phyloP scores from a whole-genome alignment of 1,140 invertebrate genomes.

The Saxidomus purpurata region DNA sequence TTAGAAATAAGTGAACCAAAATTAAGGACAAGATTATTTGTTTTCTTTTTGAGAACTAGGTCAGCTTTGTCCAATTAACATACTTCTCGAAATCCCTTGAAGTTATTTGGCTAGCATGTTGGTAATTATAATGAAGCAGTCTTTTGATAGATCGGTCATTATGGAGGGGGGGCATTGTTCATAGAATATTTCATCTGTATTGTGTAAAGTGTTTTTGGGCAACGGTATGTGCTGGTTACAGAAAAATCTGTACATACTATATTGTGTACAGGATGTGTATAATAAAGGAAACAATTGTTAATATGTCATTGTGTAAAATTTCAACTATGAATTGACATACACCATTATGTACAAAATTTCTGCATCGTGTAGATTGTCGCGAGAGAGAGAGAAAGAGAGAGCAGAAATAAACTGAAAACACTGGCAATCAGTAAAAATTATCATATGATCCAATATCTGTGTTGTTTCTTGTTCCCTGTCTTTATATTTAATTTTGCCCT shows the following conservation, averaged over 20 bases:
- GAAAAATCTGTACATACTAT: not conserved
- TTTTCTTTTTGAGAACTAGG: too few relatives aligned
- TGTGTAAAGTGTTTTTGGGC: too few relatives aligned
- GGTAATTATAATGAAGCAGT: too few relatives aligned
- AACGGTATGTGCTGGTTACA: too few relatives aligned
- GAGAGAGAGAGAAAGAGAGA: not conserved
- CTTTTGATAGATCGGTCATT: too few relatives aligned
- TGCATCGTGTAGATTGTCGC: not conserved
- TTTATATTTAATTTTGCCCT: not conserved
- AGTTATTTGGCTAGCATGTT: too few relatives aligned
- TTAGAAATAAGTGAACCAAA: too few relatives aligned
- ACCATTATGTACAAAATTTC: not conserved
- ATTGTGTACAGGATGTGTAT: not conserved
- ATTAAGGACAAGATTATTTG: too few relatives aligned
- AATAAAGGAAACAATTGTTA: not conserved
- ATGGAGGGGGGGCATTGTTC: too few relatives aligned
- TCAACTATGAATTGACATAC: not conserved
- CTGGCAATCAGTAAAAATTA: constrained; percentile 21
- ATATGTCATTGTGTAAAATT: not conserved
- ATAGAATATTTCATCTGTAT: too few relatives aligned
- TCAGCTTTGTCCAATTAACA: too few relatives aligned
- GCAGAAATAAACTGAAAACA: not conserved
- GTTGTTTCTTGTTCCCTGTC: not conserved
- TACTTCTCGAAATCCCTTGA: too few relatives aligned
- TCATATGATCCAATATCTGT: not conserved